A percentile compares a stretch with the other conserved stretches of the same genome.
Conservation (phyloP, 1,140 invertebrate species). For the Whitmania pigra region DNA sequence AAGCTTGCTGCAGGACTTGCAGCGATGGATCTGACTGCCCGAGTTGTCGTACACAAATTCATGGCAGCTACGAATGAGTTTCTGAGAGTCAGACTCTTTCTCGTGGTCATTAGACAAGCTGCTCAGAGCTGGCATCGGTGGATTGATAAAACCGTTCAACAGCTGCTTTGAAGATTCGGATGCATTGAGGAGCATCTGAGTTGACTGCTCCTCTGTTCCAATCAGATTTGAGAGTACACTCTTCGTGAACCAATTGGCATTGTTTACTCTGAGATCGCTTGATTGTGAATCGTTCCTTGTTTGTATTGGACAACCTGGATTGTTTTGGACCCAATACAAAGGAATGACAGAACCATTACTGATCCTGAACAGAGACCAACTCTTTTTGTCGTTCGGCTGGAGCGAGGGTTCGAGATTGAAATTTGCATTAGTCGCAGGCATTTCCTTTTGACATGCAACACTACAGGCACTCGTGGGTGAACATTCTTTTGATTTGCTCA, state of each 20-base stretch:
- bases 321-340: background rate
- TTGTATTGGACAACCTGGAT: background rate
- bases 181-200: background rate
- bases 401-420: too few species aligned
- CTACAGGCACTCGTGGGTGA: too few species aligned
- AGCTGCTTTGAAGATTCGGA: background rate
- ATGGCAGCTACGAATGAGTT: slow-evolving; percentile 10
- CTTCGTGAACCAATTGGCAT: background rate
- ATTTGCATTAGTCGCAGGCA: too few species aligned
- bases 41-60: slow-evolving; percentile 9
- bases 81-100: background rate
- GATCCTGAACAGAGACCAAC: slow-evolving; percentile 5
- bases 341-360: slow-evolving; percentile 6
- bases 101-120: background rate
- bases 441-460: too few species aligned
- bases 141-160: background rate
- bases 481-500: too few species aligned
- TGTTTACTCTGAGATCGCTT: slow-evolving; percentile 1
- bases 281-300: background rate
- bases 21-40: slow-evolving; percentile 18
- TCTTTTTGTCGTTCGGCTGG: background rate
- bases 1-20: slow-evolving; percentile 16
- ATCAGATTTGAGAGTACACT: background rate
- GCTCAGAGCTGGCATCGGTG: background rate
- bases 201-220: background rate